Conservation (phyloP, 2,113 vertebrate species). For the Dicentrarchus labrax region DNA sequence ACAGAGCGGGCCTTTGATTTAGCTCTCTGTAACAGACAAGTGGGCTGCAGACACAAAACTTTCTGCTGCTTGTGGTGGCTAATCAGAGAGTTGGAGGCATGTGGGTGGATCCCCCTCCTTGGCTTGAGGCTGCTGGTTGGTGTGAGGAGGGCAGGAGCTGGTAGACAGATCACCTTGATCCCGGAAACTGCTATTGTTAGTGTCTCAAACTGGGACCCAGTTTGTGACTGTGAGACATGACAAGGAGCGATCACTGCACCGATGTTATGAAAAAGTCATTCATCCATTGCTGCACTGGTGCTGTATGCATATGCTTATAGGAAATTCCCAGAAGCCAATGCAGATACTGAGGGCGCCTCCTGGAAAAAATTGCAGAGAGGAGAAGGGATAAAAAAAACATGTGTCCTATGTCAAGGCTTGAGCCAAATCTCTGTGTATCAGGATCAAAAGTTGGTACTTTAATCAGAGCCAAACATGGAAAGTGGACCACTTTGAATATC, state of each 20-base stretch:
- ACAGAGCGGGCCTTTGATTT: conserved; percentile 83
- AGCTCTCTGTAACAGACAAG: conserved; percentile 66
- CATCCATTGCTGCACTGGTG: conserved; percentile 29
- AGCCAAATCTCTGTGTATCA: conserved; percentile 43
- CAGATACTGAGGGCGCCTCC: not conserved
- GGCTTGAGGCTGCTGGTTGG: conserved; percentile 48
- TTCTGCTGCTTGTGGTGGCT: conserved; percentile 76
- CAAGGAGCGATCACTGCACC: conserved; percentile 18
- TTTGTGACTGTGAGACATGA: conserved; percentile 32
- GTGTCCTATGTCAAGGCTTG: conserved; percentile 41
- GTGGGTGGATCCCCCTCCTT: conserved; percentile 64
- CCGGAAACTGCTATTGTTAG: conserved; percentile 20
- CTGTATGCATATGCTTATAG: conserved; percentile 23
- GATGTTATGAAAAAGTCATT: conserved; percentile 27
- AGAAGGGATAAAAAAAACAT: conserved; percentile 37
- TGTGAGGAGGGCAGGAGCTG: conserved; percentile 33
- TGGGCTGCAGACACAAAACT: conserved; percentile 73
- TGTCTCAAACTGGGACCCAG: conserved; percentile 26
- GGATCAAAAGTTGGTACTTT: conserved; percentile 50
- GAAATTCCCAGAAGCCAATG: conserved; percentile 40
- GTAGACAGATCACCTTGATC: conserved; percentile 24
- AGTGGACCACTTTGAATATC: conserved; percentile 41
- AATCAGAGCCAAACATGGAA: conserved; percentile 40
- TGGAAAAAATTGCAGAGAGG: conserved; percentile 25
- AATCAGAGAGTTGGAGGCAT: conserved; percentile 77